Percentiles rank a stretch among this genome's conserved stretches.
phyloP scores from a whole-genome alignment of 2,113 vertebrate species.

The Notiomystis cincta region DNA sequence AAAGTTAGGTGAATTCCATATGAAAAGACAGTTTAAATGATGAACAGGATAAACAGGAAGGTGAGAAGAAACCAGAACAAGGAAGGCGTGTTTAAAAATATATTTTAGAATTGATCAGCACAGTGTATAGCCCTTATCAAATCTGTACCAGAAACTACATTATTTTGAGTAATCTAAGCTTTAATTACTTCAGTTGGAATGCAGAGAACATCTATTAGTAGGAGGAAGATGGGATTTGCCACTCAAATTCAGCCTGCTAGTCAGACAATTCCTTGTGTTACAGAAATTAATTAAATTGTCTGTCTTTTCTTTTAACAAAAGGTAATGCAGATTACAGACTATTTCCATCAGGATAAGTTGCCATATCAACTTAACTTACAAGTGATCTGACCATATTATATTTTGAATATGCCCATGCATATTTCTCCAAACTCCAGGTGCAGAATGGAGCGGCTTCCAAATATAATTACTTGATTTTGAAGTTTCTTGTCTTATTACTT shows the following conservation, averaged over 20 bases:
- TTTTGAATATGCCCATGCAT: not conserved
- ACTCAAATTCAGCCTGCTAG: not conserved
- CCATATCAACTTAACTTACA: not conserved
- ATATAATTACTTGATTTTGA: not conserved
- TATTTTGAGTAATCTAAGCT: not conserved
- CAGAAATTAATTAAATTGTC: not conserved
- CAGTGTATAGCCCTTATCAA: not conserved
- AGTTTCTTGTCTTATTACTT: not conserved
- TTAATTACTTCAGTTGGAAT: not conserved
- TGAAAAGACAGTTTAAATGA: not conserved
- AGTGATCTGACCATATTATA: not conserved
- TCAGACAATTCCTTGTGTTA: not conserved
- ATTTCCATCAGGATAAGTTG: not conserved
- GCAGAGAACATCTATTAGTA: not conserved
- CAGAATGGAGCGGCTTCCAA: not conserved
- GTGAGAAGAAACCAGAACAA: not conserved
- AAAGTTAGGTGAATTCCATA: not conserved
- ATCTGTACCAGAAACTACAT: not conserved
- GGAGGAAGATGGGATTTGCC: not conserved
- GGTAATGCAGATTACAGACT: not conserved
- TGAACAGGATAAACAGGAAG: not conserved
- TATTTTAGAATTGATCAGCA: not conserved
- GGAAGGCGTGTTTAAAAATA: not conserved
- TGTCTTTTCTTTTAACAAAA: not conserved
- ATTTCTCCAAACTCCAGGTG: not conserved